Conservation (phyloP, 2,888 invertebrate genomes). For the Drosophila greeni region DNA sequence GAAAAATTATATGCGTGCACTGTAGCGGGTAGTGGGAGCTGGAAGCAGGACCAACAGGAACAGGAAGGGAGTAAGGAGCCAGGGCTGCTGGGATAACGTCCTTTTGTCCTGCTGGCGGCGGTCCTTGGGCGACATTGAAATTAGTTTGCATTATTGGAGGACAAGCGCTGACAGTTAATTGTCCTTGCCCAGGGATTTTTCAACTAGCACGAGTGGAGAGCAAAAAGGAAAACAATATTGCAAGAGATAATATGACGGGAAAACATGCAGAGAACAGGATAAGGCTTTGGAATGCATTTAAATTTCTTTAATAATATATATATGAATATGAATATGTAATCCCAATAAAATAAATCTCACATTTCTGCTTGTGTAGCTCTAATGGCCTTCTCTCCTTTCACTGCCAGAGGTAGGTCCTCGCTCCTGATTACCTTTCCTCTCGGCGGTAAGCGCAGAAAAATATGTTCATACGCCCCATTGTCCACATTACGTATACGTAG, state of each 20-base stretch:
- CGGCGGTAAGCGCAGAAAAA: constrained; percentile 21
- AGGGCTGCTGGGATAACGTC: constrained; percentile 17
- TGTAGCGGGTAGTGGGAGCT: constrained; percentile 9
- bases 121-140: constrained; percentile 38
- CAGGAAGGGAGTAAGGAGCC: not conserved
- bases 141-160: constrained; percentile 45
- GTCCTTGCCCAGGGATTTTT: constrained; percentile 12
- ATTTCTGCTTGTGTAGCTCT: constrained; percentile 8
- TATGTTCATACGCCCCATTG: constrained; percentile 46
- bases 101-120: constrained; percentile 14
- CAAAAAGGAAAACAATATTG: not conserved
- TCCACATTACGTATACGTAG: constrained; percentile 50
- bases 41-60: not conserved
- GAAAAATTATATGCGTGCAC: constrained; percentile 60
- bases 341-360: not conserved
- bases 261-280: not conserved
- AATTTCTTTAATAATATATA: no score
- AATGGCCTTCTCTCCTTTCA: not conserved
- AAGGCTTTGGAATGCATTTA: not conserved
- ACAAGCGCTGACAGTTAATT: constrained; percentile 36
- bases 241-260: not conserved
- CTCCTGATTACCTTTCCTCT: constrained; percentile 27
- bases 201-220: not conserved
- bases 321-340: no score
- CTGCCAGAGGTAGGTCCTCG: not conserved